phyloP scores from a whole-genome alignment of 2,797 vertebrate species.

The Danio choprae region DNA sequence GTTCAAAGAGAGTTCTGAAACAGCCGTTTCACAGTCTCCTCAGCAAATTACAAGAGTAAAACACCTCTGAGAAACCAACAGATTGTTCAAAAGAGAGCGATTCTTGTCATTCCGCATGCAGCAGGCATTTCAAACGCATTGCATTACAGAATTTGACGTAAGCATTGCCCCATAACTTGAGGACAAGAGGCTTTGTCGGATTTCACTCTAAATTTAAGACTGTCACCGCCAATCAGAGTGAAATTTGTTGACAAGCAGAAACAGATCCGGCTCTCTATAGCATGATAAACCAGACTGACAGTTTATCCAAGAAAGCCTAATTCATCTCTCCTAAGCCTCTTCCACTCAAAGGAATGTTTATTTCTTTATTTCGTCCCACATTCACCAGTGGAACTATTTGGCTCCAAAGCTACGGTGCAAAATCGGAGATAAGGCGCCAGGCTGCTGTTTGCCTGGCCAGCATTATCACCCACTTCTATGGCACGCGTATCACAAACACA shows the following conservation, averaged over 20 bases:
- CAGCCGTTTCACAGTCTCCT: neutral
- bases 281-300: constrained; percentile 53
- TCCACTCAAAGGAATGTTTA: constrained; percentile 50
- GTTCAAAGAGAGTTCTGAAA: constrained; percentile 10
- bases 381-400: constrained; percentile 47
- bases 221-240: constrained; percentile 50
- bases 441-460: constrained; percentile 57
- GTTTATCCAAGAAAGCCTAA: constrained; percentile 34
- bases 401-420: constrained; percentile 30
- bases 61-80: constrained; percentile 10
- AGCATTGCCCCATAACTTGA: constrained; percentile 23
- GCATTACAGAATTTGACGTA: constrained; percentile 10
- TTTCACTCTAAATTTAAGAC: constrained; percentile 53
- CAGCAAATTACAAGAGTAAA: constrained; percentile 4
- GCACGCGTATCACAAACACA: constrained; percentile 39
- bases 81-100: neutral
- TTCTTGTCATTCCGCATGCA: constrained; percentile 3
- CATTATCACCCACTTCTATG: constrained; percentile 33
- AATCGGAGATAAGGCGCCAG: constrained; percentile 53
- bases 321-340: constrained; percentile 38
- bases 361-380: constrained; percentile 17
- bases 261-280: constrained; percentile 46
- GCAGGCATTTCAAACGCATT: constrained; percentile 4
- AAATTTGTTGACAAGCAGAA: constrained; percentile 54
- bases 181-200: constrained; percentile 40